These are phyloP conservation scores for Chaetops frenatus DNA, from an alignment of 2,113 vertebrate genomes.

Conservation along the genomic window DNA sequence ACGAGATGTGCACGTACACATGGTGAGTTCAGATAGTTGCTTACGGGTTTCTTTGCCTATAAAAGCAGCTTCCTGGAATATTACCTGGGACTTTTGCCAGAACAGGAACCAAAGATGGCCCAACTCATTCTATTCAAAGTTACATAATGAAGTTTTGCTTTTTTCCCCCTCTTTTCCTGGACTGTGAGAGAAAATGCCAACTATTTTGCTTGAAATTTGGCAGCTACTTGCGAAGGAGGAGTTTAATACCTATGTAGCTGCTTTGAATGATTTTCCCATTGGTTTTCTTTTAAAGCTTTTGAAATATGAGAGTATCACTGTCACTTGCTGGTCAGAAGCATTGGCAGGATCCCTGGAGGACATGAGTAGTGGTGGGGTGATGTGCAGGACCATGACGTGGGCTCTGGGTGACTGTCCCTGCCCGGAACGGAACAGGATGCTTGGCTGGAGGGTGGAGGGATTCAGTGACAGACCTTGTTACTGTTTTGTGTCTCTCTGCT, in stretches of 20 bases:
- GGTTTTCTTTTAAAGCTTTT: not conserved
- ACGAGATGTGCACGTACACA: not conserved
- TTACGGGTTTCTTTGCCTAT: not conserved
- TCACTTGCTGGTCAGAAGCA: not conserved
- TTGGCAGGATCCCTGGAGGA: constrained; percentile 1
- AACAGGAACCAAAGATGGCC: not conserved
- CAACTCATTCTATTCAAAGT: not conserved
- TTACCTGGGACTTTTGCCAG: constrained; percentile 18
- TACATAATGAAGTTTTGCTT: not conserved
- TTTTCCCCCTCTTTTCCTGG: not conserved
- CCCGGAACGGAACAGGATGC: not conserved
- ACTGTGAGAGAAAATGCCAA: not conserved
- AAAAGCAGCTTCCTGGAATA: constrained; percentile 19
- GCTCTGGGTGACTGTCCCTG: not conserved
- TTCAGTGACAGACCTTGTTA: not conserved
- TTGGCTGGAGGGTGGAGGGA: not conserved
- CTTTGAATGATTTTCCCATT: constrained; percentile 3
- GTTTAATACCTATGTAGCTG: not conserved
- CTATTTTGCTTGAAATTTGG: not conserved
- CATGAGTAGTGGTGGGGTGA: not conserved
- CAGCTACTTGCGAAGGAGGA: not conserved
- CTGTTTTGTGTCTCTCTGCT: not conserved
- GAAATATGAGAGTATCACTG: not conserved
- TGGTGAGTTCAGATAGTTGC: not conserved
- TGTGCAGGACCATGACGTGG: not conserved